These are phyloP conservation scores for Epirrita christyi DNA, from an alignment of 2,888 invertebrate genomes.

Conservation along the genomic window DNA sequence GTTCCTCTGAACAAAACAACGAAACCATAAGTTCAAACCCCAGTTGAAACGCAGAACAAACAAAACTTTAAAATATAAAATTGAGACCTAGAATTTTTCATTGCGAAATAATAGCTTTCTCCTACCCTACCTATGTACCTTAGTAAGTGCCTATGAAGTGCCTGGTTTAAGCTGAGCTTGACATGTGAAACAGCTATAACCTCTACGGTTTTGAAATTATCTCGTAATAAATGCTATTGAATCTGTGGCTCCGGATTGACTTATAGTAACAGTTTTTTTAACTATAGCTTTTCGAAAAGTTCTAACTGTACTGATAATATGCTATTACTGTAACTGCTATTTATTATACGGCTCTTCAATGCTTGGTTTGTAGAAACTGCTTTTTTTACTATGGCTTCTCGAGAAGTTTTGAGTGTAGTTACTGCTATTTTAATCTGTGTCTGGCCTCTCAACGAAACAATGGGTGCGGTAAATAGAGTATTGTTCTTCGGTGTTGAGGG, in stretches of 20 bases:
- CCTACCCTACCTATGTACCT: not conserved
- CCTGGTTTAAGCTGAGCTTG: too few species aligned
- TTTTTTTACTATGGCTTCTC: not conserved
- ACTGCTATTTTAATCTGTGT: constrained; percentile 14
- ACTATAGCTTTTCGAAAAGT: constrained; percentile 3
- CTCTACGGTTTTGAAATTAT: too few species aligned
- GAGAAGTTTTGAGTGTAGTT: not conserved
- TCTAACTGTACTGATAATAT: not conserved
- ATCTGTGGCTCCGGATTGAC: not conserved
- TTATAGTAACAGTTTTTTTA: constrained; percentile 3
- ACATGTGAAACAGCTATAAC: too few species aligned
- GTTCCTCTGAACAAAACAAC: not conserved
- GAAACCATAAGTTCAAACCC: not conserved
- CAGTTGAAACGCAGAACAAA: not conserved
- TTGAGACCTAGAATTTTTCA: not conserved
- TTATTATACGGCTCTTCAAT: constrained; percentile 5
- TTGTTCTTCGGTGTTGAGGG: constrained; percentile 54
- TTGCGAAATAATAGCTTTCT: not conserved
- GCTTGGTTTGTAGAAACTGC: constrained; percentile 4
- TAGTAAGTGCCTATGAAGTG: too few species aligned
- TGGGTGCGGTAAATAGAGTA: constrained; percentile 71
- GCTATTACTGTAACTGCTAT: too few species aligned
- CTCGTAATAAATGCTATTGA: not conserved
- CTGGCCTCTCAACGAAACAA: constrained; percentile 58
- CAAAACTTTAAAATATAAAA: not conserved